These are phyloP conservation scores for Smittia aterrima DNA, from an alignment of 2,888 invertebrate species.

Conservation along the genomic window DNA sequence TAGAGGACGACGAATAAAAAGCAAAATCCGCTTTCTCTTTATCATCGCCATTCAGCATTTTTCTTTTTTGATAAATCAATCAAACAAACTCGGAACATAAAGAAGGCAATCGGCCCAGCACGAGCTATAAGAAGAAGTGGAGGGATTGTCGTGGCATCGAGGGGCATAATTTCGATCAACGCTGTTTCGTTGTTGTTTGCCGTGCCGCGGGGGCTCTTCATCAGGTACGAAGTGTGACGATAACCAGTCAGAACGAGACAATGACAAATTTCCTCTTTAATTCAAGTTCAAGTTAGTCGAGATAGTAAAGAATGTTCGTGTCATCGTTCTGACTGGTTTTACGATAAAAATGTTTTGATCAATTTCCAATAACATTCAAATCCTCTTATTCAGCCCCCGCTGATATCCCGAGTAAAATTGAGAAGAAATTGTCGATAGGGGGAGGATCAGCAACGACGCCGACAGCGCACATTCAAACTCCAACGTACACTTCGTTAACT, in stretches of 20 bases:
- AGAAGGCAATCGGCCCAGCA: not conserved
- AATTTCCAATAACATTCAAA: no score
- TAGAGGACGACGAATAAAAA: not conserved
- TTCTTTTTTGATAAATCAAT: not conserved
- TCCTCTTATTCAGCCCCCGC: constrained; percentile 44
- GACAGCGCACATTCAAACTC: constrained; percentile 15
- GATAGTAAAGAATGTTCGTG: no score
- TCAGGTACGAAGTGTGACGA: no score
- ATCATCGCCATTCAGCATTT: not conserved
- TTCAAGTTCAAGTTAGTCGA: no score
- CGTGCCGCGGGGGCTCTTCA: constrained; percentile 76
- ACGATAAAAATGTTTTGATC: constrained; percentile 46
- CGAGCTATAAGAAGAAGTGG: not conserved
- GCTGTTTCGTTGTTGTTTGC: constrained; percentile 81
- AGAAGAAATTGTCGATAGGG: constrained; percentile 39
- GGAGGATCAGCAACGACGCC: constrained; percentile 16
- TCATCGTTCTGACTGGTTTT: no score
- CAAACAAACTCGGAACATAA: not conserved
- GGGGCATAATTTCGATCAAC: constrained; percentile 48
- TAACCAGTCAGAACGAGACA: no score
- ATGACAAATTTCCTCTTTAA: no score
- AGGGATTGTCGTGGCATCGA: constrained; percentile 8
- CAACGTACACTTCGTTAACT: constrained; percentile 18
- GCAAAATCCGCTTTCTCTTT: not conserved
- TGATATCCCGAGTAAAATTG: constrained; percentile 54